Evolutionary conservation across 2,888 invertebrate genomes (phyloP).

Genomic region (Venustoraphidia nigricollis): DNA sequence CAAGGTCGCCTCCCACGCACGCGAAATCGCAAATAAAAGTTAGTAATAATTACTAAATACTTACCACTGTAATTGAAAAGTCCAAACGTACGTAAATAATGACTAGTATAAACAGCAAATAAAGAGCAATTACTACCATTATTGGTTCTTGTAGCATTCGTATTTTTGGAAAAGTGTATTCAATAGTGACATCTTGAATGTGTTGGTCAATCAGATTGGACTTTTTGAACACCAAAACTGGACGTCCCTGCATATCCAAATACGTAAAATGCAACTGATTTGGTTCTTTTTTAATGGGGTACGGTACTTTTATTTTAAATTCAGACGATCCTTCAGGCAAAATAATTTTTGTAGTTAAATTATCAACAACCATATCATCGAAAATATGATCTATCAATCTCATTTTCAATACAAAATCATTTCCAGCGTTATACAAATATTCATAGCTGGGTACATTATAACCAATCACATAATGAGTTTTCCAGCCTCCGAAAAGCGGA

Average conservation of each 20-base stretch:
- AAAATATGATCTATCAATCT: slow-evolving; percentile 91
- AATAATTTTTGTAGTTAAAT: slow-evolving; percentile 74
- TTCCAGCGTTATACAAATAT: slow-evolving; percentile 70
- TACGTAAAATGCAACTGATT: slow-evolving; percentile 81
- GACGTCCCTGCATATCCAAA: slow-evolving; percentile 85
- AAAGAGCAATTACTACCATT: slow-evolving; percentile 75
- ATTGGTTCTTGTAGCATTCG: slow-evolving; percentile 88
- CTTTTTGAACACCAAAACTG: slow-evolving; percentile 69
- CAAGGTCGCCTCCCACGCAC: no score
- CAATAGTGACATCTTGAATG: slow-evolving; percentile 84
- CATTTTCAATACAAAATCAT: slow-evolving; percentile 77
- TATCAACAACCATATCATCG: slow-evolving; percentile 92
- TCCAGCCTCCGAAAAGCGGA: slow-evolving; percentile 98
- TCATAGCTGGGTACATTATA: slow-evolving; percentile 97
- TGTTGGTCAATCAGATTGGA: slow-evolving; percentile 88
- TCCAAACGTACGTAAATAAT: slow-evolving; percentile 91
- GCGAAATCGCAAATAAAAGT: no score
- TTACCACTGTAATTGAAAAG: slow-evolving; percentile 56
- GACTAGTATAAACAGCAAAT: slow-evolving; percentile 75
- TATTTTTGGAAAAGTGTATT: slow-evolving; percentile 73
- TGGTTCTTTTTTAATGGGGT: slow-evolving; percentile 53
- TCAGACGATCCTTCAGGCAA: slow-evolving; percentile 86
- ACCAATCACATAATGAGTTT: slow-evolving; percentile 89
- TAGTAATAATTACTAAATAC: no score
- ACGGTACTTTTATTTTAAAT: slow-evolving; percentile 70